Percentiles rank a stretch among this genome's conserved stretches.
These are phyloP conservation scores for Ailuropoda melanoleuca DNA, from an alignment of 2,113 vertebrate genomes.

Conservation along the genomic window DNA sequence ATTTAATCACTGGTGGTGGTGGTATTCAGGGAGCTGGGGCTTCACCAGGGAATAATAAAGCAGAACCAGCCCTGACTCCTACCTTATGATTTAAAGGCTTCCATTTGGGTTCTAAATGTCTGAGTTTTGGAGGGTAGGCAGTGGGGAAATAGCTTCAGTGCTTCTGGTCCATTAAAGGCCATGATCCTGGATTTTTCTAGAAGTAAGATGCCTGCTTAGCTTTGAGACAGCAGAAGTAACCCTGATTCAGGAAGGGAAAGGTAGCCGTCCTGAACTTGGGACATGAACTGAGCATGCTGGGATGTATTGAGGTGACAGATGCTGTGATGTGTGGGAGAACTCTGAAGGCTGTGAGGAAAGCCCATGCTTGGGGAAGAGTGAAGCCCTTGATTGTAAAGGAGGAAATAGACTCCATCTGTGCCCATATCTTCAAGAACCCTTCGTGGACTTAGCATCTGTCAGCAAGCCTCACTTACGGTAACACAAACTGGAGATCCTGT, in stretches of 20 bases:
- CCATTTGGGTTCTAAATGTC: not conserved
- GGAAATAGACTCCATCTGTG: not conserved
- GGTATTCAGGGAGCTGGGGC: not conserved
- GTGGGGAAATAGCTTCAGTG: not conserved
- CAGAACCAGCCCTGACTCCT: not conserved
- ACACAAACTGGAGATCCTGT: too few species aligned
- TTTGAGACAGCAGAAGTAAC: not conserved
- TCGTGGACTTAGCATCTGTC: too few species aligned
- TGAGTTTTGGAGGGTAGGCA: not conserved
- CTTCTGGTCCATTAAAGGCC: not conserved
- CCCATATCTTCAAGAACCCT: not conserved
- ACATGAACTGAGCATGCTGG: not conserved
- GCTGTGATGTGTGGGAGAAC: not conserved
- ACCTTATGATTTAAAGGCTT: not conserved
- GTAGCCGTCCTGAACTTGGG: not conserved
- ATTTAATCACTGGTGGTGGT: not conserved
- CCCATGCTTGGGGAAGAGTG: fast-evolving
- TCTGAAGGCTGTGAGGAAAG: too few species aligned
- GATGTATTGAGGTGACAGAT: not conserved
- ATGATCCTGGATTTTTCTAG: not conserved
- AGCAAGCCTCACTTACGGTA: not conserved
- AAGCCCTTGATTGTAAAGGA: not conserved
- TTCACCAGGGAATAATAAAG: not conserved
- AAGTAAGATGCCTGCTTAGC: not conserved
- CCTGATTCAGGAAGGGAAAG: too few species aligned